Evolutionary conservation across 2,797 vertebrate species (phyloP).

Genomic region (Aotus griseimembra): DNA sequence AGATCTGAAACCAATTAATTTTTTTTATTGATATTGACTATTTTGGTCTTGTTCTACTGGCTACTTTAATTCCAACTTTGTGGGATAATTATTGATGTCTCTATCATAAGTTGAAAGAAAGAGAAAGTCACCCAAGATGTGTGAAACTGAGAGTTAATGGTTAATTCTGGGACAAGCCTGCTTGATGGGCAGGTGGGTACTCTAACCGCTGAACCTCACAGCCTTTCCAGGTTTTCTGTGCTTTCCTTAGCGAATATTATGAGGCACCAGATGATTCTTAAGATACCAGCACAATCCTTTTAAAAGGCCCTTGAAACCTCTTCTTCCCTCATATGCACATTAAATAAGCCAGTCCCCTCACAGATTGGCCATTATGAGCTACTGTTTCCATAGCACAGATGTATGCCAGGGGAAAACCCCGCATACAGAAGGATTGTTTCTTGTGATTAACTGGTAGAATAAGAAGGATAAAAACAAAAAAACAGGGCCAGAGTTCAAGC

Average conservation of each 20-base stretch:
- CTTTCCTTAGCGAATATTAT: slow-evolving; percentile 69
- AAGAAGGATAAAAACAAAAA: neutral
- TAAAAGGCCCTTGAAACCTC: slow-evolving; percentile 66
- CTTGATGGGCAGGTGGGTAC: neutral
- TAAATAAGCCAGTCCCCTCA: slow-evolving; percentile 53
- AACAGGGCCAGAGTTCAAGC: slow-evolving; percentile 43
- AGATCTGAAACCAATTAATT: neutral
- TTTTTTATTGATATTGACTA: neutral
- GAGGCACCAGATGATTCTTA: slow-evolving; percentile 51
- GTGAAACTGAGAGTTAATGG: neutral
- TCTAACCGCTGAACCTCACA: neutral
- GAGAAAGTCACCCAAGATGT: neutral
- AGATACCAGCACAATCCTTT: slow-evolving; percentile 52
- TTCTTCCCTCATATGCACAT: slow-evolving; percentile 45
- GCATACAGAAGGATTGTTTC: slow-evolving; percentile 22
- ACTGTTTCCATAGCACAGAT: slow-evolving; percentile 71
- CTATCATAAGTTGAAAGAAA: neutral
- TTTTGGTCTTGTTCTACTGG: neutral
- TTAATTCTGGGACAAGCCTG: neutral
- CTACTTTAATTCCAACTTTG: neutral
- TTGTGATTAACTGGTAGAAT: slow-evolving; percentile 51
- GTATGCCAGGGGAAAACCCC: slow-evolving; percentile 69
- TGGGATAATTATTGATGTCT: neutral
- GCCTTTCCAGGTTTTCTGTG: slow-evolving; percentile 38
- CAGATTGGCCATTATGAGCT: neutral